These are phyloP conservation scores for Atta colombica DNA, from an alignment of 1,140 invertebrate genomes.

Conservation along the genomic window DNA sequence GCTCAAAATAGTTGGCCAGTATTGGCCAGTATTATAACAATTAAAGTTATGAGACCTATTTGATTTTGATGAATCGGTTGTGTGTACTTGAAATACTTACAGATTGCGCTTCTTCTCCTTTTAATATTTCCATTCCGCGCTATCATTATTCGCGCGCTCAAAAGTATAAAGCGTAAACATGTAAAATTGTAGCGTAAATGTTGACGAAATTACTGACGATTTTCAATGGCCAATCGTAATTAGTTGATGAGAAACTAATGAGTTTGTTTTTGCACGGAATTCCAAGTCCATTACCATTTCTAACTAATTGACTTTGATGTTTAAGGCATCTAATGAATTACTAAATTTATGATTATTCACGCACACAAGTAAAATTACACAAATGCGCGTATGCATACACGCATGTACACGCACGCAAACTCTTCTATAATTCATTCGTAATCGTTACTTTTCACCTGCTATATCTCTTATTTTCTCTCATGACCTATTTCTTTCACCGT, in stretches of 20 bases:
- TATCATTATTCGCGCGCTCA: neutral
- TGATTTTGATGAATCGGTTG: neutral
- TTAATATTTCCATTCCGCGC: conserved; percentile 21
- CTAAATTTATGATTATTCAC: conserved; percentile 44
- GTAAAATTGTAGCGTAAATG: neutral
- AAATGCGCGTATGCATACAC: neutral
- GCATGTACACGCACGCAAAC: neutral
- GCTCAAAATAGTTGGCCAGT: neutral
- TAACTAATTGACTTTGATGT: conserved; percentile 51
- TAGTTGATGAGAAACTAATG: conserved; percentile 58
- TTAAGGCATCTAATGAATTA: conserved; percentile 50
- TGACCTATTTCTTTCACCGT: conserved; percentile 45
- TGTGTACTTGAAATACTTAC: too few relatives aligned
- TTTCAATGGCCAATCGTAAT: conserved; percentile 34
- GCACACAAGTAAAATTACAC: neutral
- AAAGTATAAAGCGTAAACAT: neutral
- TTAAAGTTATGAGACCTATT: neutral
- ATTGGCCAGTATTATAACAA: conserved; percentile 12
- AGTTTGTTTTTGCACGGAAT: conserved; percentile 45
- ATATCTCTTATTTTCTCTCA: conserved; percentile 46
- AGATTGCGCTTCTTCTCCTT: neutral
- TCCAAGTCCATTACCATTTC: conserved; percentile 51
- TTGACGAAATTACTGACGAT: conserved; percentile 47
- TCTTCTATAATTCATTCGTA: conserved; percentile 32
- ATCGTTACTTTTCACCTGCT: conserved; percentile 48